Conservation (phyloP, 2,888 invertebrate genomes). For the Noctua janthina region DNA sequence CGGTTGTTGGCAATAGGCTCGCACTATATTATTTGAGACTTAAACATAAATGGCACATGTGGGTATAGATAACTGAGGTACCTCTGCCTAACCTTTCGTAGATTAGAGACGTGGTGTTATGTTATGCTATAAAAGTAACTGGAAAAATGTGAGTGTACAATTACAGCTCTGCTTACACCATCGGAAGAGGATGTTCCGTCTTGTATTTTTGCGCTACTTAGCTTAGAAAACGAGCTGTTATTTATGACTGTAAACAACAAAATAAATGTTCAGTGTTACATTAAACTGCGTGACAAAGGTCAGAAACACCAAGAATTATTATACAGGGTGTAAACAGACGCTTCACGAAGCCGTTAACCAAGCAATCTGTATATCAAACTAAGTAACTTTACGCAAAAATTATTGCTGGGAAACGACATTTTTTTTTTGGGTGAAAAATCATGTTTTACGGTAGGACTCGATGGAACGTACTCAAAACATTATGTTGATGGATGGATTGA, state of each 20-base stretch:
- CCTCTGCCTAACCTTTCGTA: background rate
- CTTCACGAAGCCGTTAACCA: too few relatives aligned
- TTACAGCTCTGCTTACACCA: background rate
- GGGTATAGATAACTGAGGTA: background rate
- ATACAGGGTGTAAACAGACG: background rate
- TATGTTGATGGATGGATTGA: too few relatives aligned
- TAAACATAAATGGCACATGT: background rate
- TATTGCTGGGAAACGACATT: too few relatives aligned
- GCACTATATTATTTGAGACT: background rate
- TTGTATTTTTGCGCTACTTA: background rate
- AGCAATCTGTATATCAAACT: too few relatives aligned
- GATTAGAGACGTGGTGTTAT: background rate
- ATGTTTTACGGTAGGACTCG: too few relatives aligned
- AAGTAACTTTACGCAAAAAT: too few relatives aligned
- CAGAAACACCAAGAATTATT: constrained; percentile 21
- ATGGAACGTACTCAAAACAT: too few relatives aligned
- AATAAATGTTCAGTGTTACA: constrained; percentile 22
- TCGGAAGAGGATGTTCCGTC: background rate
- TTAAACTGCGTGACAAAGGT: constrained; percentile 25
- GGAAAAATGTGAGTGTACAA: background rate
- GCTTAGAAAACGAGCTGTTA: constrained; percentile 33
- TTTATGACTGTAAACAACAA: constrained; percentile 9
- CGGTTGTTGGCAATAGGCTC: background rate
- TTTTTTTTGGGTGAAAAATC: too few relatives aligned
- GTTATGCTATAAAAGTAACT: background rate